phyloP scores from a whole-genome alignment of 2,113 vertebrate species.

The Fregata magnificens region DNA sequence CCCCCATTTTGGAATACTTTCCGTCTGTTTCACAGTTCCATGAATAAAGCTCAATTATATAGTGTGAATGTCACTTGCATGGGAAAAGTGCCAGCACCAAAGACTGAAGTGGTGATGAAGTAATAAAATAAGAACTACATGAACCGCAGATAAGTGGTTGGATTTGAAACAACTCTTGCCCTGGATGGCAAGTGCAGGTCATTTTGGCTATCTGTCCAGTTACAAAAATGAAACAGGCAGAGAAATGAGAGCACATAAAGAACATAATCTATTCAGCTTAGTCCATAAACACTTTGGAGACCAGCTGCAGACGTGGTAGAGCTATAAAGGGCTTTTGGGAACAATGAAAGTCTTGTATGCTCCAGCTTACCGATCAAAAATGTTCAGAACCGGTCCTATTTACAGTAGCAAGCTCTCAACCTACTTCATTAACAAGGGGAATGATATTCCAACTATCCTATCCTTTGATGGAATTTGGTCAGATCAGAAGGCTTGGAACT shows the following conservation, averaged over 20 bases:
- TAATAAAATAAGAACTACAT: neutral
- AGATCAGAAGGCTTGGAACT: neutral
- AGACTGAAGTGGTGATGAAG: constrained; percentile 5
- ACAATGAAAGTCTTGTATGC: neutral
- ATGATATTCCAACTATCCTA: neutral
- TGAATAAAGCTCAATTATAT: constrained; percentile 24
- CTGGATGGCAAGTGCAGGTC: neutral
- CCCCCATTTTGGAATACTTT: constrained; percentile 19
- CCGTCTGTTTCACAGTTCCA: constrained; percentile 11
- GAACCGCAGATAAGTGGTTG: neutral
- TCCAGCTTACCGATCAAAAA: neutral
- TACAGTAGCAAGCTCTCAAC: neutral
- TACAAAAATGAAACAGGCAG: neutral
- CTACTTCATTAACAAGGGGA: neutral
- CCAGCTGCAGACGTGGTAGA: neutral
- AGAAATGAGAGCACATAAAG: neutral
- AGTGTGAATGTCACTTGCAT: constrained; percentile 13
- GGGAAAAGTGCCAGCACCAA: constrained; percentile 16
- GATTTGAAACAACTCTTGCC: neutral
- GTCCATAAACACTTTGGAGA: neutral
- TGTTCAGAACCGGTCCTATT: neutral
- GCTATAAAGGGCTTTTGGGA: neutral
- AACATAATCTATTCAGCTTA: neutral
- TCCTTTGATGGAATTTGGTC: neutral
- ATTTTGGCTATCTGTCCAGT: neutral